Evolutionary conservation across 53 echinoderm and acorn worm species (phyloP), one percentile per base, ranked within the genome.

Genomic region (Echinometra lucunter): DNA sequence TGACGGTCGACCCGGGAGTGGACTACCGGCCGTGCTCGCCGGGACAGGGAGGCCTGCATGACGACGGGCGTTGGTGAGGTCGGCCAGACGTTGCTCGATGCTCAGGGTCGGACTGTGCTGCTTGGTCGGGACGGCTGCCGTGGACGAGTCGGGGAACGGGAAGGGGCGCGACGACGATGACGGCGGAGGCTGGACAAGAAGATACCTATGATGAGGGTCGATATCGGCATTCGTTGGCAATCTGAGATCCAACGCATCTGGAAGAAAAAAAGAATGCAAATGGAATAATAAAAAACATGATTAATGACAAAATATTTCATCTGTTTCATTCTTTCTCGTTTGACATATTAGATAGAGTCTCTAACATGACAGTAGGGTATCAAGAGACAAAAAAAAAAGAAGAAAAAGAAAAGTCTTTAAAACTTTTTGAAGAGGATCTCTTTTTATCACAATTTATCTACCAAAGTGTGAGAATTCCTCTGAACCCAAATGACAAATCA

Each of bases 51-150:
- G 58, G 57, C 78, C 80, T 40, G 83, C 66, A 58, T 82, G 94
- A 45, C 94, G 94, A 32, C 85, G 82, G 8, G 90, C 58, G 91
- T 42, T 89, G 45, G 96, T 96, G 94, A 97, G 82, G 15, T 97
- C 96, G 4, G 93, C 92, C 57, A 97, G 81, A 4, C 94, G 94
- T 17, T 95, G 95, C 49, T 96, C 96, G 45, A 97, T 95, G 75
- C 94, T 89, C 2, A 96, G 88, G 0, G 97, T 97, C 78, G 97
- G 97, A 91, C 97, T 97, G 95, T 96, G 97, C 58, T 97, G 97
- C 82, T 97, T 97, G 66, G 96, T 74, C 57, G 97, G 97, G 27
- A 97, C 91, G 60, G 97, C 97, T 11, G 97, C 95, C 38, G 91
- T 94, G 85, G 94, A 82, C n/a, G 94, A 94, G 37, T 94, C 94